phyloP scores from a whole-genome alignment of 2,797 vertebrate species.

The Selene dorsalis region DNA sequence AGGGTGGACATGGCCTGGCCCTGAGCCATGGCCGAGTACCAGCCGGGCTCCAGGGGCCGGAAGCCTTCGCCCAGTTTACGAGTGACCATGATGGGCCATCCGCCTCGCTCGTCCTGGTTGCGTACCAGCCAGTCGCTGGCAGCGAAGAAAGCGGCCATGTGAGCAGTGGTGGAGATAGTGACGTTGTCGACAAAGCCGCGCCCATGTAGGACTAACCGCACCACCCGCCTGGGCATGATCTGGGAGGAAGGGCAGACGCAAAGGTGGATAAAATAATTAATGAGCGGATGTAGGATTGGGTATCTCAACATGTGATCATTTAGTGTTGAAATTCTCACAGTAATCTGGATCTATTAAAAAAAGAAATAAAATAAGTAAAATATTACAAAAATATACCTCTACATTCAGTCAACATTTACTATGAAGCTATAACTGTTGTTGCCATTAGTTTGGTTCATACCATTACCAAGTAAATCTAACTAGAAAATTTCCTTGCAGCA shows the following conservation, averaged over 20 bases:
- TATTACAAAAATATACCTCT: neutral
- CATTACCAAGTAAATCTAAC: too few relatives aligned
- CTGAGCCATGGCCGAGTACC: constrained; percentile 99
- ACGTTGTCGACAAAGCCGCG: constrained; percentile 93
- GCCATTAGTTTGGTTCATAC: neutral
- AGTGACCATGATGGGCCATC: constrained; percentile 98
- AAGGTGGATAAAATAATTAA: neutral
- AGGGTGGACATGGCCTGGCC: constrained; percentile 98
- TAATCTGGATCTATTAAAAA: too few relatives aligned
- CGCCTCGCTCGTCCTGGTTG: constrained; percentile 96
- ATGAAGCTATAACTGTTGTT: neutral
- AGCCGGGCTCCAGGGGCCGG: constrained; percentile 93
- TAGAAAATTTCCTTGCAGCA: too few relatives aligned
- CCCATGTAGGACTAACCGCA: constrained; percentile 88
- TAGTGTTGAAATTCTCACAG: neutral
- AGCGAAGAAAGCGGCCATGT: constrained; percentile 96
- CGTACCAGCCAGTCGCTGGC: constrained; percentile 95
- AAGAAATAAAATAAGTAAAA: neutral
- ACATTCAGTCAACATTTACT: neutral
- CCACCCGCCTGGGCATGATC: constrained; percentile 93
- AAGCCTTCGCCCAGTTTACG: constrained; percentile 97
- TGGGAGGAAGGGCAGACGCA: constrained; percentile 29
- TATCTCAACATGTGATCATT: neutral
- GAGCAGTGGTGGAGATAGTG: constrained; percentile 93
- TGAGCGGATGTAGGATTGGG: neutral